Evolutionary conservation across 2,888 invertebrate genomes (phyloP).

Genomic region (Diaperis boleti): DNA sequence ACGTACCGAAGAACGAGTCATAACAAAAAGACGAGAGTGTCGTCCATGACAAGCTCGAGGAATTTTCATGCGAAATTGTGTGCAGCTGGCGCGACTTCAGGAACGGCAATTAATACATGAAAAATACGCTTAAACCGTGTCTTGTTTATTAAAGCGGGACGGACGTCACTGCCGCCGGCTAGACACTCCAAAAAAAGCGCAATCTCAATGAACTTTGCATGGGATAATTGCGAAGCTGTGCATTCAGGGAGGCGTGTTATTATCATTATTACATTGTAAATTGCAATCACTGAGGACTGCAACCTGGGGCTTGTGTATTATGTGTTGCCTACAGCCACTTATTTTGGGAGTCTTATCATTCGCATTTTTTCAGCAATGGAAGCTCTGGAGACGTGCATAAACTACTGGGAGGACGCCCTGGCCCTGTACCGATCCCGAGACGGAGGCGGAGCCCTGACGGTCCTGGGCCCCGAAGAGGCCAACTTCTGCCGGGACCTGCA

Average conservation of each 20-base stretch:
- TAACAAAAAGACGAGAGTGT: too few relatives aligned
- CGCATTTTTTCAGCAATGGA: slow-evolving; percentile 80
- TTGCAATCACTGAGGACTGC: not conserved
- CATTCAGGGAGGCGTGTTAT: too few relatives aligned
- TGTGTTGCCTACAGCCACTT: too few relatives aligned
- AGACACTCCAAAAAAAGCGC: not conserved
- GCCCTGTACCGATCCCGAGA: slow-evolving; percentile 78
- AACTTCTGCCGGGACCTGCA: slow-evolving; percentile 88
- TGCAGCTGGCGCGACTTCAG: not conserved
- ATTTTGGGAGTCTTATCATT: not conserved
- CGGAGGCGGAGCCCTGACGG: slow-evolving; percentile 72
- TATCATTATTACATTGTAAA: not conserved
- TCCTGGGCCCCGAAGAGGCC: slow-evolving; percentile 87
- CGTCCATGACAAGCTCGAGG: too few relatives aligned
- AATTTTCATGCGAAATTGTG: too few relatives aligned
- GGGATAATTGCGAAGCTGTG: not conserved
- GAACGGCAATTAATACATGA: not conserved
- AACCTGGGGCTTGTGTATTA: too few relatives aligned
- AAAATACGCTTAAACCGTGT: not conserved
- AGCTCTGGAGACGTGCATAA: slow-evolving; percentile 90
- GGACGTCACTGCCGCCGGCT: not conserved
- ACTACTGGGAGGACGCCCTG: slow-evolving; percentile 95
- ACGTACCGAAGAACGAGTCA: too few relatives aligned
- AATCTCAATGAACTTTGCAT: not conserved
- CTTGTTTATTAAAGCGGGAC: not conserved